phyloP scores from a whole-genome alignment of 2,888 invertebrate genomes.

The Apotomis turbidana region DNA sequence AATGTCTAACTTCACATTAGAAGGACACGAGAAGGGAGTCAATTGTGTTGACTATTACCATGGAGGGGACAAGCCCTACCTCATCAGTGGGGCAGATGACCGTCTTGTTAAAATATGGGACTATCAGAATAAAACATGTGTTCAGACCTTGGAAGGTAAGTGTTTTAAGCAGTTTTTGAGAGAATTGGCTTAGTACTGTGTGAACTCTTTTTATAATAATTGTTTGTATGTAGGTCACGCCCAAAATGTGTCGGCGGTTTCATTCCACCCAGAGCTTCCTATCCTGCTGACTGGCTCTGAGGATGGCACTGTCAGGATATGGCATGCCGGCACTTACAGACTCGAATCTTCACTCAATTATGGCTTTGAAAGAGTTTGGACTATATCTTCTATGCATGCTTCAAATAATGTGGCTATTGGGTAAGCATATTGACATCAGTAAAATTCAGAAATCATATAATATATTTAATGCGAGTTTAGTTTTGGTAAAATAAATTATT shows the following conservation, averaged over 20 bases:
- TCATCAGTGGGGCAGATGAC: slow-evolving; percentile 99
- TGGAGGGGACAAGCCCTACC: slow-evolving; percentile 99
- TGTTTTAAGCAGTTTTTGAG: slow-evolving; percentile 13
- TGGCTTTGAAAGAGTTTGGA: slow-evolving; percentile 99
- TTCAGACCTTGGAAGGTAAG: slow-evolving; percentile 95
- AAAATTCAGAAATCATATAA: slow-evolving; percentile 6
- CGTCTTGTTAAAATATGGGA: slow-evolving; percentile 99
- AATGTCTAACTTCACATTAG: slow-evolving; percentile 98
- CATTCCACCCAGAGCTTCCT: slow-evolving; percentile 99
- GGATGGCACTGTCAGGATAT: slow-evolving; percentile 98
- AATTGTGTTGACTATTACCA: slow-evolving; percentile 99
- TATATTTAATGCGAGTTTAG: too few species aligned
- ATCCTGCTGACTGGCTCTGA: slow-evolving; percentile 98
- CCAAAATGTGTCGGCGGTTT: slow-evolving; percentile 97
- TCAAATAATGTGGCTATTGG: slow-evolving; percentile 98
- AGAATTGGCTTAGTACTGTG: neutral
- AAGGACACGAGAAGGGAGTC: slow-evolving; percentile 99
- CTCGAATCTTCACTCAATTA: slow-evolving; percentile 98
- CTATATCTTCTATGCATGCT: slow-evolving; percentile 95
- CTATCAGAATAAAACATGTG: slow-evolving; percentile 99
- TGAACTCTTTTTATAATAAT: slow-evolving; percentile 1
- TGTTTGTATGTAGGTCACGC: slow-evolving; percentile 88
- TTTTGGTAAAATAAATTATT: neutral
- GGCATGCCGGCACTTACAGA: slow-evolving; percentile 99
- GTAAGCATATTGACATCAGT: slow-evolving; percentile 59